Conservation (phyloP, 2,797 vertebrate genomes). For the Babyrousa celebensis region DNA sequence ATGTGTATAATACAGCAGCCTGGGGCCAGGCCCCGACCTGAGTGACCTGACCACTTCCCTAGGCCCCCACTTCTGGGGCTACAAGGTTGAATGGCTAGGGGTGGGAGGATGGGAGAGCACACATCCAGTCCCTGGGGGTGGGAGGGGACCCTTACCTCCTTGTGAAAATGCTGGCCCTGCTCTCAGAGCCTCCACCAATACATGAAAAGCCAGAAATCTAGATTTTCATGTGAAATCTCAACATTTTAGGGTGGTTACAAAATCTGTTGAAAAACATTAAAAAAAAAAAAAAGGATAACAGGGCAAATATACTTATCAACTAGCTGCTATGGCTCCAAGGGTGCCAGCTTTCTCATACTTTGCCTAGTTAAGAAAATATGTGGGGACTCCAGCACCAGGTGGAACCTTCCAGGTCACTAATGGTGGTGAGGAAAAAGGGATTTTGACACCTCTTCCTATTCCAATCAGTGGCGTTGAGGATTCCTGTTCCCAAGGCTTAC, state of each 20-base stretch:
- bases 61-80: too few species aligned
- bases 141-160: not conserved
- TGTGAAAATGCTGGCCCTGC: not conserved
- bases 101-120: not conserved
- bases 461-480: not conserved
- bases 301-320: not conserved
- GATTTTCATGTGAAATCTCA: not conserved
- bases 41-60: too few species aligned
- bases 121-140: not conserved
- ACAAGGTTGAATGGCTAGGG: not conserved
- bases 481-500: not conserved
- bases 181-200: not conserved
- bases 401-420: not conserved
- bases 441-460: not conserved
- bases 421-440: not conserved
- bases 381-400: not conserved
- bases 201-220: not conserved
- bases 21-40: not conserved
- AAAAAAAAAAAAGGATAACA: not conserved
- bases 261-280: slow-evolving; percentile 22
- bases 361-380: not conserved
- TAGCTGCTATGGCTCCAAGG: not conserved
- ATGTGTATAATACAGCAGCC: too few species aligned
- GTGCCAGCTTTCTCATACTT: not conserved
- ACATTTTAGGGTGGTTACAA: not conserved